Conservation (phyloP, 2,113 vertebrate genomes). For the Oncorhynchus mykiss region DNA sequence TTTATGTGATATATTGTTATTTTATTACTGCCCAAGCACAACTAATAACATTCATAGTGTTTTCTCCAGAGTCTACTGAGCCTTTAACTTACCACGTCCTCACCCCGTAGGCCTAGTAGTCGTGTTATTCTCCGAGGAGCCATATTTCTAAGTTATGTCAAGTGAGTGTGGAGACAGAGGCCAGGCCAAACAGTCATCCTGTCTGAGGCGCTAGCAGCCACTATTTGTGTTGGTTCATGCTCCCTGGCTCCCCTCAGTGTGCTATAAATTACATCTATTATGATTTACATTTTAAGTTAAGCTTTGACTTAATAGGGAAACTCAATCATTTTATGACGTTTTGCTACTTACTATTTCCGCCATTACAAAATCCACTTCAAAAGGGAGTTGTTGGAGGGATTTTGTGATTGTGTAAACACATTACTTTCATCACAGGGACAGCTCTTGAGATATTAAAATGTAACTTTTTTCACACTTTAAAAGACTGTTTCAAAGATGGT, state of each 20-base stretch:
- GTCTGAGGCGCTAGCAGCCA: neutral
- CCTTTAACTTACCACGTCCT: conserved; percentile 1
- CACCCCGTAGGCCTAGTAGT: neutral
- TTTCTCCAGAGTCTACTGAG: conserved; percentile 3
- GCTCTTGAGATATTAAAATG: too few species aligned
- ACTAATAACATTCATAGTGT: conserved; percentile 14
- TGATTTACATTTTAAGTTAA: conserved; percentile 20
- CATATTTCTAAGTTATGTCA: conserved; percentile 2
- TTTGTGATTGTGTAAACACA: neutral
- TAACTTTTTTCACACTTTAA: too few species aligned
- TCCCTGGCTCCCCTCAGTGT: neutral
- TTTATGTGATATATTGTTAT: neutral
- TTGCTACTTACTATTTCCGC: neutral
- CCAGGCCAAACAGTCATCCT: neutral
- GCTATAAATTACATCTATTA: neutral
- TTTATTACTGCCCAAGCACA: neutral
- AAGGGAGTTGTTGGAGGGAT: neutral
- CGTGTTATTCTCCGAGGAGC: neutral
- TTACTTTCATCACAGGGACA: neutral
- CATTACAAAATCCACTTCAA: neutral
- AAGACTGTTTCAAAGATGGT: too few species aligned
- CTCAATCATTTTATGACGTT: conserved; percentile 39
- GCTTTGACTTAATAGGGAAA: conserved; percentile 10
- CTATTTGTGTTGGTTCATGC: neutral
- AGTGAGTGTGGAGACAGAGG: neutral